phyloP scores from a whole-genome alignment of 2,797 vertebrate genomes.

The Eleutherodactylus coqui region DNA sequence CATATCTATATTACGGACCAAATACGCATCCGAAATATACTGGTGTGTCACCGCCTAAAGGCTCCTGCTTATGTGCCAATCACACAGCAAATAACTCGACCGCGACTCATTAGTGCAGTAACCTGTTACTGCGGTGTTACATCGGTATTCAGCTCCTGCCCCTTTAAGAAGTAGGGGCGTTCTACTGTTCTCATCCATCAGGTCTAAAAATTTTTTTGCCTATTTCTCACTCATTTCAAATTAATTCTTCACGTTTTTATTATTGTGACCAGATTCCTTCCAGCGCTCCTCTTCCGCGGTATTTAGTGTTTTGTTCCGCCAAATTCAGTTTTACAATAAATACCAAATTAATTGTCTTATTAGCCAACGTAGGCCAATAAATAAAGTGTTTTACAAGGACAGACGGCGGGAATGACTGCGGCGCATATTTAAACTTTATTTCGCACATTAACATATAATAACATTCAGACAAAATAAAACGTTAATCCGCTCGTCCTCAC shows the following conservation, averaged over 20 bases:
- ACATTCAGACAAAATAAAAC: background rate
- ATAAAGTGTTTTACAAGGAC: background rate
- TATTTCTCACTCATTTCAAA: background rate
- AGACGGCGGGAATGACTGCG: background rate
- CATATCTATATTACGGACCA: too few species aligned
- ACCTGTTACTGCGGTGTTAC: too few species aligned
- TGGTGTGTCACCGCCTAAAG: too few species aligned
- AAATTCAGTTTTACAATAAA: background rate
- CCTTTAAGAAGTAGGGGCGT: background rate
- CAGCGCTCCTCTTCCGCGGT: background rate
- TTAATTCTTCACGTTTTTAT: background rate
- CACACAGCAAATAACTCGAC: too few species aligned
- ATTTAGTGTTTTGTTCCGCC: background rate
- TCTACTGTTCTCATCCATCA: background rate
- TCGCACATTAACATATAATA: background rate
- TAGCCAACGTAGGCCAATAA: background rate
- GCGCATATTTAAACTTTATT: constrained; percentile 1
- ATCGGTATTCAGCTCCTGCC: too few species aligned
- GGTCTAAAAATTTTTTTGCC: background rate
- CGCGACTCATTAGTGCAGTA: too few species aligned
- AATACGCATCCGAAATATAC: too few species aligned
- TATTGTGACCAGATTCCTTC: too few species aligned
- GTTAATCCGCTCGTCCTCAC: background rate
- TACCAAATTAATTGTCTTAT: constrained; percentile 23
- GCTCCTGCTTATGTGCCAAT: too few species aligned